Evolutionary conservation across 2,113 vertebrate species (phyloP), one percentile per base, ranked within the genome.

Genomic region (Trichechus manatus): DNA sequence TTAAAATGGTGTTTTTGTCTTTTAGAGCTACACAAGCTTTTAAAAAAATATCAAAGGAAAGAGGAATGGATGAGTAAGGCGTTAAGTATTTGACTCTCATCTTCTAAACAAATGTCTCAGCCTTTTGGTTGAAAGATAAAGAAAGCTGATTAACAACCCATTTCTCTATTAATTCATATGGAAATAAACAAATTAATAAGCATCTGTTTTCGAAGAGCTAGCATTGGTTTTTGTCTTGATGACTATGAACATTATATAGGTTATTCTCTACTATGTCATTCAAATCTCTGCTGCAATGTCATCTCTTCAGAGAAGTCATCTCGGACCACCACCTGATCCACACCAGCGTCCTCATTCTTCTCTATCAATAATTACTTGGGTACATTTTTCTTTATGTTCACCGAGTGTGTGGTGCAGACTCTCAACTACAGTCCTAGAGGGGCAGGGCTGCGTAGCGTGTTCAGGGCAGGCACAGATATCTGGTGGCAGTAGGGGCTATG

Each of bases 91-190:
- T 47, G 59, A 91, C 31, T 3, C 17, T 72, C 1, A 61, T 80
- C 25, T 84, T 87, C 39, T 74, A 92, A 92, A 53, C 29, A 96
- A 96, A 53, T 87, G 44, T 6, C 9, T 94, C 42, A 89, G 77
- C 15, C 27, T 97, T 95, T 97, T 77, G 64, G 56, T 13, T 86
- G 81, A 97, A 91, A 97, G 84, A 79, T 89, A 68, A 91, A 92
- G 63, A 87, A 84, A 27, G 44, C 91, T 80, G 61, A 33, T 64
- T 95, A 86, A 91, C 29, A 20, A 61, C 20, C 33, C 6, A 87
- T 56, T 97, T 95, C 47, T 97, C 42, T 88, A 84, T 89, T 81
- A 96, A 84, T 87, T 82, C 61, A 85, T 56, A 31, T 92, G 33
- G 20, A 27, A 91, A 61, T 86, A 11, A 83, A 94, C 2, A 83